These are phyloP conservation scores for Xestia ashworthii DNA, from an alignment of 2,888 invertebrate genomes.

Conservation along the genomic window DNA sequence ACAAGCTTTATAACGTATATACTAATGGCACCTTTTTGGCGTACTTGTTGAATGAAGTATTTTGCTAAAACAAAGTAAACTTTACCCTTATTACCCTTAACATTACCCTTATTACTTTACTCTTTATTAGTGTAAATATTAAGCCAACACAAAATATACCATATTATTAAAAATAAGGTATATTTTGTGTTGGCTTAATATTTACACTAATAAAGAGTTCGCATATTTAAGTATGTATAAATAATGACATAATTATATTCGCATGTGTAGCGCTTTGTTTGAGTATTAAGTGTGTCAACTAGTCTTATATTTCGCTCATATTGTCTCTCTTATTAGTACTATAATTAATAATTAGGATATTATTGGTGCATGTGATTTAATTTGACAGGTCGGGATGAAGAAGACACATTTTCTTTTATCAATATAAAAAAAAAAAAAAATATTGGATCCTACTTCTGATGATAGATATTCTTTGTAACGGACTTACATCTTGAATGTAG, in stretches of 20 bases:
- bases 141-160: conserved; percentile 3
- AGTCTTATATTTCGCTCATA: conserved; percentile 60
- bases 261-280: conserved; percentile 42
- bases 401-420: conserved; percentile 17
- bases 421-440: not conserved
- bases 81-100: no score
- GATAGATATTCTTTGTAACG: not conserved
- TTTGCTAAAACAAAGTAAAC: not conserved
- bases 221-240: conserved; percentile 15
- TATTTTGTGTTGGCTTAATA: conserved; percentile 1
- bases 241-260: conserved; percentile 35
- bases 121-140: not conserved
- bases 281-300: conserved; percentile 64
- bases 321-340: conserved; percentile 41
- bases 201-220: not conserved
- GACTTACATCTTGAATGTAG: not conserved
- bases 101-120: no score
- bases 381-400: conserved; percentile 30
- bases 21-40: not conserved
- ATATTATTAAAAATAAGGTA: not conserved
- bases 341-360: conserved; percentile 33
- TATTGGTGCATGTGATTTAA: conserved; percentile 62
- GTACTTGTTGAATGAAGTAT: not conserved
- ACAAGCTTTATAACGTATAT: conserved; percentile 42
- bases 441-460: not conserved